Evolutionary conservation across 2,888 invertebrate genomes (phyloP).

Genomic region (Disparrhopalites patrizii): DNA sequence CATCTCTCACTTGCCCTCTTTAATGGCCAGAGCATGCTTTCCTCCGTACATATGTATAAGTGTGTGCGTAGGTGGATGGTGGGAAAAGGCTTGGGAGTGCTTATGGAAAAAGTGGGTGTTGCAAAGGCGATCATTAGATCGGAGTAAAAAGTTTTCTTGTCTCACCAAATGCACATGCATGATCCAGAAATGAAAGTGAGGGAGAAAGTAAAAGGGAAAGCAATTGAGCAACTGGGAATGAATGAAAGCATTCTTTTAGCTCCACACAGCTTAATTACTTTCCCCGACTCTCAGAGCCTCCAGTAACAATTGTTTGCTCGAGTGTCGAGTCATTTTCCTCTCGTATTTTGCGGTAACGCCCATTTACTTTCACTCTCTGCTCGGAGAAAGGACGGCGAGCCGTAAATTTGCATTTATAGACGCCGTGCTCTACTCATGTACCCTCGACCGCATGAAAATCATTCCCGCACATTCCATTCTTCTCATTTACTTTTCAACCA

Average conservation of each 20-base stretch:
- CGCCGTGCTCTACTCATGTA: too few species aligned
- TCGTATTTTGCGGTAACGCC: too few species aligned
- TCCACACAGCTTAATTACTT: slow-evolving; percentile 25
- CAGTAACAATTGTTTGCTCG: too few species aligned
- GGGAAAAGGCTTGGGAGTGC: neutral
- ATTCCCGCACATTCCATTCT: too few species aligned
- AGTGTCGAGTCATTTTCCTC: too few species aligned
- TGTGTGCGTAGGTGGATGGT: neutral
- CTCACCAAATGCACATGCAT: neutral
- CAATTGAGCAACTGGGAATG: slow-evolving; percentile 24
- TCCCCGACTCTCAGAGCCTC: neutral
- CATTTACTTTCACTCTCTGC: too few species aligned
- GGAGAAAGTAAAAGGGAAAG: neutral
- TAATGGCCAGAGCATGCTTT: too few species aligned
- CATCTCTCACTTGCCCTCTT: too few species aligned
- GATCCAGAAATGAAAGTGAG: neutral
- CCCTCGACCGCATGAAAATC: too few species aligned
- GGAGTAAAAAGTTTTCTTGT: slow-evolving; percentile 8
- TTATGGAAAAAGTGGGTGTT: neutral
- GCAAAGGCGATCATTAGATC: neutral
- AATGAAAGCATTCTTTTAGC: slow-evolving; percentile 19
- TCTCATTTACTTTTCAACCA: too few species aligned
- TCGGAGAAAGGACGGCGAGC: too few species aligned
- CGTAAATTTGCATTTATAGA: too few species aligned
- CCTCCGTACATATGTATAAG: neutral